A percentile compares a stretch with the other conserved stretches of the same genome.
phyloP scores from a whole-genome alignment of 2,888 invertebrate genomes.

The Marasmarcha lunaedactyla region DNA sequence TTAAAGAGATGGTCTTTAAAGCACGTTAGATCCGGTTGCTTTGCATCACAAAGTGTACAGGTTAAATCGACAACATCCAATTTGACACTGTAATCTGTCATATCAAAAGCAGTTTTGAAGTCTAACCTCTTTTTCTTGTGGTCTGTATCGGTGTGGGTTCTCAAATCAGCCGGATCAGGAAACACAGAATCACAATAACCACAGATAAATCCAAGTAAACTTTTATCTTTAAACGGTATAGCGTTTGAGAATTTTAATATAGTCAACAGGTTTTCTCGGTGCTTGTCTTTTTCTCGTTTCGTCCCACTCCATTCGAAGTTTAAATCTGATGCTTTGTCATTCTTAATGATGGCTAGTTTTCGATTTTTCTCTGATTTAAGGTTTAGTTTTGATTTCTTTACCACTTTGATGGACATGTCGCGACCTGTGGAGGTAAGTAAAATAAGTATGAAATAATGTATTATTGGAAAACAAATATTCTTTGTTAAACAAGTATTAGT shows the following conservation, averaged over 20 bases:
- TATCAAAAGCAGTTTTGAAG: slow-evolving; percentile 32
- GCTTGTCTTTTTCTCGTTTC: slow-evolving; percentile 31
- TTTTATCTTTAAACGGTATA: slow-evolving; percentile 42
- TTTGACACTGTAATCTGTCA: slow-evolving; percentile 37
- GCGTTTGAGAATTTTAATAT: slow-evolving; percentile 44
- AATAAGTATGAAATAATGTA: too few relatives aligned
- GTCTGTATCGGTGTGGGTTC: slow-evolving; percentile 23
- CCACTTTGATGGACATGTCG: too few relatives aligned
- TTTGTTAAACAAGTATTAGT: too few relatives aligned
- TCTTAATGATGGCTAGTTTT: too few relatives aligned
- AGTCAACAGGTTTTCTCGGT: slow-evolving; percentile 36
- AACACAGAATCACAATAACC: slow-evolving; percentile 37
- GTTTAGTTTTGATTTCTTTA: too few relatives aligned
- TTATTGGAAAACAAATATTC: too few relatives aligned
- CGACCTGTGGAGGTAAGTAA: too few relatives aligned
- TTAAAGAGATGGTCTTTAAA: slow-evolving; percentile 39
- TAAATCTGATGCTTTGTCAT: too few relatives aligned
- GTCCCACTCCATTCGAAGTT: too few relatives aligned
- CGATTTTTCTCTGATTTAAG: too few relatives aligned
- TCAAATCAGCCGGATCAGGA: slow-evolving; percentile 41
- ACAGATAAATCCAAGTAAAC: slow-evolving; percentile 38
- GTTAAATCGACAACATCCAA: slow-evolving; percentile 31
- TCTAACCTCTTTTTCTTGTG: slow-evolving; percentile 31
- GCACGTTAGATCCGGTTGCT: slow-evolving; percentile 23
- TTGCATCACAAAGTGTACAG: slow-evolving; percentile 32